Percentiles rank a stretch among this genome's conserved stretches.
phyloP scores from a whole-genome alignment of 2,113 vertebrate genomes.

The Spermophilus dauricus region DNA sequence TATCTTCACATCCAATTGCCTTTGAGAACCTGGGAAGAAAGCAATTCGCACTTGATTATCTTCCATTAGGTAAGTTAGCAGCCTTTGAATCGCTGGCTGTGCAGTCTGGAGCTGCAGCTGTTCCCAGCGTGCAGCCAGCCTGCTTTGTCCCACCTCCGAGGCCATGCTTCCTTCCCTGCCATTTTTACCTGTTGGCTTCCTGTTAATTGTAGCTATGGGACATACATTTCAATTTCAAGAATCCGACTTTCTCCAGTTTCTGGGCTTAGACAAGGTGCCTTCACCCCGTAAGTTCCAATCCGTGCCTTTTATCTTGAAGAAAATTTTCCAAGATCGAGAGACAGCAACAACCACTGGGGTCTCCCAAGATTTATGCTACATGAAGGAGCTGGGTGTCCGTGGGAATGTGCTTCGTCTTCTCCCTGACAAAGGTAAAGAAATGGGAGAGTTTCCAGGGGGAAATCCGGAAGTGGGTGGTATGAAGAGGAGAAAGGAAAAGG shows the following conservation, averaged over 20 bases:
- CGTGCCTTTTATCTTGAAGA: slow-evolving; percentile 67
- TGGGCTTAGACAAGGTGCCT: slow-evolving; percentile 56
- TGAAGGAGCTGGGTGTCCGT: slow-evolving; percentile 69
- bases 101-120: background rate
- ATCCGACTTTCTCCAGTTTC: slow-evolving; percentile 55
- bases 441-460: background rate
- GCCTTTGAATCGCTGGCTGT: background rate
- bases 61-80: background rate
- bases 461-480: too few relatives aligned
- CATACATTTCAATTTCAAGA: slow-evolving; percentile 29
- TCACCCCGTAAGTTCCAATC: slow-evolving; percentile 58
- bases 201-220: slow-evolving; percentile 8
- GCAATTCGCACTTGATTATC: slow-evolving; percentile 78
- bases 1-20: slow-evolving; percentile 55
- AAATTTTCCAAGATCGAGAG: slow-evolving; percentile 59
- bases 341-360: background rate
- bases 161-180: slow-evolving; percentile 51
- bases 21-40: slow-evolving; percentile 65
- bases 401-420: slow-evolving; percentile 72
- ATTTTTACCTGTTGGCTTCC: background rate
- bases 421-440: slow-evolving; percentile 75
- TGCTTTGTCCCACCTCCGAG: background rate
- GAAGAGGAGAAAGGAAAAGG: background rate
- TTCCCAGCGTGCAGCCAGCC: too few relatives aligned
- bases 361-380: slow-evolving; percentile 42